Conservation (phyloP, 2,113 vertebrate species). For the Paradoxurus hermaphroditus region DNA sequence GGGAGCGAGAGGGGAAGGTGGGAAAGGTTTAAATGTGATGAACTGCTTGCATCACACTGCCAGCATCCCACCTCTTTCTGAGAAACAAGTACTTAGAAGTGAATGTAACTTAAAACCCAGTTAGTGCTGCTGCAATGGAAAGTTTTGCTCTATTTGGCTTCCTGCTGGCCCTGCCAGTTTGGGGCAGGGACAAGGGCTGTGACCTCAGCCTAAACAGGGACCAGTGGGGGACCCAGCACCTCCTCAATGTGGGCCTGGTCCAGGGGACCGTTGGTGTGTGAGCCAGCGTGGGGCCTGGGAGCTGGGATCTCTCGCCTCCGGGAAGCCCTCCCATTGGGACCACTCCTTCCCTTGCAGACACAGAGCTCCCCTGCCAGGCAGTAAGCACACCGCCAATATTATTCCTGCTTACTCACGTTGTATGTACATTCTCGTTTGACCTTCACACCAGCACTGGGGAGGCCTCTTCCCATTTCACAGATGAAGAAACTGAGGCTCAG, state of each 20-base stretch:
- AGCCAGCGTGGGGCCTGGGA: neutral
- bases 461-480: neutral
- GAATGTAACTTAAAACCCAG: neutral
- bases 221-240: rapidly evolving
- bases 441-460: neutral
- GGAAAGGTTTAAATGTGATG: neutral
- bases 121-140: neutral
- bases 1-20: rapidly evolving
- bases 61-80: neutral
- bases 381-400: neutral
- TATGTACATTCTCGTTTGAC: neutral
- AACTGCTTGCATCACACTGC: neutral
- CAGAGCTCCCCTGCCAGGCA: neutral
- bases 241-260: neutral
- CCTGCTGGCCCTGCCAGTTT: neutral
- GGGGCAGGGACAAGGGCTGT: neutral
- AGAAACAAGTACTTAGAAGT: neutral
- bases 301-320: neutral
- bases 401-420: neutral
- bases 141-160: neutral
- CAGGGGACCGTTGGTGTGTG: neutral
- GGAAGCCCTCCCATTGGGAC: neutral
- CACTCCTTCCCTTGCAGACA: neutral
- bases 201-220: neutral
- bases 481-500: neutral